These are phyloP conservation scores for Cheilosia scutellata DNA, from an alignment of 2,888 invertebrate species.

Conservation along the genomic window DNA sequence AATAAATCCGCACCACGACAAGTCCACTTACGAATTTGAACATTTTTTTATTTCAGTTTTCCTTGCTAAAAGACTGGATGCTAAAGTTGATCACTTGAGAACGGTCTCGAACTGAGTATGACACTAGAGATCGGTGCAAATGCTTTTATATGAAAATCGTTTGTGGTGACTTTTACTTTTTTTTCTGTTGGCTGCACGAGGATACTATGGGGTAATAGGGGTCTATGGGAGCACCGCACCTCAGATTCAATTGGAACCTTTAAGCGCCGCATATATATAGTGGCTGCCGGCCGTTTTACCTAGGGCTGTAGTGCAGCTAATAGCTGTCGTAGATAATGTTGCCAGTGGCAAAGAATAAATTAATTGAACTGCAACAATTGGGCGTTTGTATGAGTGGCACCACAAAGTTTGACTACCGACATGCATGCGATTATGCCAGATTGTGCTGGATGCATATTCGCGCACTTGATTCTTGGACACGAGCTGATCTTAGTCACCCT, in stretches of 20 bases:
- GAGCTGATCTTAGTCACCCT: constrained; percentile 50
- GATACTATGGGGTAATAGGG: constrained; percentile 60
- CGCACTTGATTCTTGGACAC: constrained; percentile 40
- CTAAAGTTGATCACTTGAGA: constrained; percentile 64
- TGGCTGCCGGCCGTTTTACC: constrained; percentile 24
- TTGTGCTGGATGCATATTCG: constrained; percentile 17
- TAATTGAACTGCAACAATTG: constrained; percentile 64
- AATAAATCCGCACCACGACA: background rate
- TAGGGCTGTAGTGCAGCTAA: constrained; percentile 50
- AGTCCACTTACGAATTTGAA: constrained; percentile 80
- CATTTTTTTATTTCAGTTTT: constrained; percentile 77
- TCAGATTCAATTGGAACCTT: constrained; percentile 57
- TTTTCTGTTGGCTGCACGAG: constrained; percentile 28
- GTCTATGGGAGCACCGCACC: constrained; percentile 68
- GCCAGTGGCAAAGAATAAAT: constrained; percentile 72
- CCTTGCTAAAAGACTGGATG: constrained; percentile 43
- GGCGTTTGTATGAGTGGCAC: constrained; percentile 60
- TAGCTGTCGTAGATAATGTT: constrained; percentile 33
- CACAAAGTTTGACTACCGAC: constrained; percentile 46
- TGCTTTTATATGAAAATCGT: constrained; percentile 74
- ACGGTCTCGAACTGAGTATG: constrained; percentile 67
- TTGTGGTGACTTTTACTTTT: constrained; percentile 73
- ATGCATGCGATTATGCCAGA: constrained; percentile 20
- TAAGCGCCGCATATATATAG: constrained; percentile 18
- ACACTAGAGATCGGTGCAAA: constrained; percentile 54